Evolutionary conservation across 1,140 invertebrate genomes (phyloP).

Genomic region (Heliconius hewitsoni): DNA sequence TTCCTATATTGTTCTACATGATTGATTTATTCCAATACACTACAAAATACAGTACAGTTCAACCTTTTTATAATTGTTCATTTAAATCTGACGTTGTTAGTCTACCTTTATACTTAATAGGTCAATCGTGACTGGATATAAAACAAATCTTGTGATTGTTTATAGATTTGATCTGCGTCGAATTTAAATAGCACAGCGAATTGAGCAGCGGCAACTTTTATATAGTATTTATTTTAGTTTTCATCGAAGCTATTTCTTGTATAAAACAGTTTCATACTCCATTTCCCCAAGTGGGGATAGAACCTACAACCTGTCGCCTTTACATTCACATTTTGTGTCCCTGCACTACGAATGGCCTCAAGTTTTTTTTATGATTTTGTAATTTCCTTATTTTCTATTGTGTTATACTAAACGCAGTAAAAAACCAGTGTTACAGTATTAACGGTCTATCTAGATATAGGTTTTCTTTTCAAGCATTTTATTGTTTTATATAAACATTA

Average conservation of each 20-base stretch:
- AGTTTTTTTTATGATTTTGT: neutral
- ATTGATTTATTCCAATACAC: slow-evolving; percentile 1
- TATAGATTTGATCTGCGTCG: slow-evolving; percentile 24
- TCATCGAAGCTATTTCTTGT: neutral
- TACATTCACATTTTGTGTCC: neutral
- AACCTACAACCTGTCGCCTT: no score
- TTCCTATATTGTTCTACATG: neutral
- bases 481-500: neutral
- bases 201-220: slow-evolving; percentile 3
- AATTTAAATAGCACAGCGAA: slow-evolving; percentile 15
- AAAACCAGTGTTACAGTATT: neutral
- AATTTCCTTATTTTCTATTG: neutral
- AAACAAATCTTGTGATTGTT: slow-evolving; percentile 38
- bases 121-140: slow-evolving; percentile 40
- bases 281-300: no score
- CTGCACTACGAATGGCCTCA: no score
- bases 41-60: neutral
- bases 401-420: neutral
- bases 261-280: no score
- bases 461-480: neutral
- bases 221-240: slow-evolving; percentile 9
- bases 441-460: neutral
- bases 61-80: slow-evolving; percentile 8
- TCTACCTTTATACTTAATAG: slow-evolving; percentile 36
- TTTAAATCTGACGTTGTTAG: slow-evolving; percentile 9